These are phyloP conservation scores for Dicranocentrus wangi DNA, from an alignment of 2,888 invertebrate genomes.

Conservation along the genomic window DNA sequence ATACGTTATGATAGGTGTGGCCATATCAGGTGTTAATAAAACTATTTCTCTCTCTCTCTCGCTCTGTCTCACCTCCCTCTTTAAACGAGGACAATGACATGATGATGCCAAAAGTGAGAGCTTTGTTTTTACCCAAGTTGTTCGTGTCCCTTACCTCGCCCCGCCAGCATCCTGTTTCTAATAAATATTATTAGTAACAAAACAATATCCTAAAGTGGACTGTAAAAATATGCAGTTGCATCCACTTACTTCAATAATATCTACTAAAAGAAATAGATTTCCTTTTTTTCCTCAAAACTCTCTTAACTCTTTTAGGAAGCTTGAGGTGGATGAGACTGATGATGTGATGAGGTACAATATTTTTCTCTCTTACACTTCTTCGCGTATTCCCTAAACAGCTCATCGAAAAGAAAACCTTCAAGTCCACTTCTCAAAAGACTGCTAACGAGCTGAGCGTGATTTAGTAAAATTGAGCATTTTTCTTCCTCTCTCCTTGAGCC, in stretches of 20 bases:
- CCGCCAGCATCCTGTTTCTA: too few species aligned
- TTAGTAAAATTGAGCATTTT: constrained; percentile 72
- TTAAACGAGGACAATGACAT: constrained; percentile 7
- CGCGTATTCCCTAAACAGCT: constrained; percentile 1
- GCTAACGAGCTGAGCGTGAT: constrained; percentile 73
- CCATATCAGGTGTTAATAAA: constrained; percentile 30
- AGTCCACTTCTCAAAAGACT: constrained; percentile 69
- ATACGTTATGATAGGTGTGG: constrained; percentile 48
- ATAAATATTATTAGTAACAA: not conserved
- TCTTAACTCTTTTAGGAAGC: too few species aligned
- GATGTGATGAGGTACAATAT: too few species aligned
- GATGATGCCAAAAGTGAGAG: constrained; percentile 11
- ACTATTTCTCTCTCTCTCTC: constrained; percentile 5
- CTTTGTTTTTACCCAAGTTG: too few species aligned
- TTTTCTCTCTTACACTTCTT: not conserved
- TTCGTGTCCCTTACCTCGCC: too few species aligned
- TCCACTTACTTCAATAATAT: too few species aligned
- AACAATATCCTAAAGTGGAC: not conserved
- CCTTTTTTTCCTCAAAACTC: too few species aligned
- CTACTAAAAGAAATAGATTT: too few species aligned
- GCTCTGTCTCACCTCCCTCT: not conserved
- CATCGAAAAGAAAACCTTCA: constrained; percentile 30
- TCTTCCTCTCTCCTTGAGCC: constrained; percentile 18
- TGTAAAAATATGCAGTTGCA: too few species aligned
- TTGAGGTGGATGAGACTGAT: too few species aligned